Base-by-base conservation (phyloP, 35 echinoderm and acorn worm species). In the Antedon bifida region DNA sequence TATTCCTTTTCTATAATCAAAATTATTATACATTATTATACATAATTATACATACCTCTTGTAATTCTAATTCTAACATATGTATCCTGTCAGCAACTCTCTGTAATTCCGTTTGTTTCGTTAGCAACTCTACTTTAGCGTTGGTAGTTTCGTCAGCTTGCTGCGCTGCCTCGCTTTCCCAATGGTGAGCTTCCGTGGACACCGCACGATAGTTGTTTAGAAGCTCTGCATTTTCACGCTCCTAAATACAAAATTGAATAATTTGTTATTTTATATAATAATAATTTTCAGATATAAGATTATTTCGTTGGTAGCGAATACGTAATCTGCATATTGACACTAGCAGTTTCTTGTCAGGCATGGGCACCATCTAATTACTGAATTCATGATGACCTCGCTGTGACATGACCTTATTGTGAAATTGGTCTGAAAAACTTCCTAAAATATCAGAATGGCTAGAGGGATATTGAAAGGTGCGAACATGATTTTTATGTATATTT, bases 221-320 rank as follows among this genome's bases (percentile, higher is more conserved):
- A 2, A 97, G 94, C 75, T 87, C 88, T n/a, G 85, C 36, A 56
- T 97, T 86, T 76, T 97, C 94, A 88, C 88, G 84, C 74, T 92
- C 94, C 90, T 96, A 30, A 5, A 34, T 12, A 19, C 1, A 31
- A 16, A 29, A 32, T 16, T 8, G 9, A 76, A 76, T 30, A 5
- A 76, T 4, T 9, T 8, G 3, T 76, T 32, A 76, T 76, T 9
- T 30, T 76, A 8, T 8, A 9, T 23, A 5, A 23, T 76, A 5
- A 76, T 4, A 4, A 76, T 76, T 76, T 30, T 7, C 31, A 5
- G 31, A 30, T 5, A 76, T 42, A 42, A n/a, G n/a, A n/a, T n/a
- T n/a, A n/a, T n/a, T n/a, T n/a, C n/a, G n/a, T n/a, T n/a, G n/a
- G n/a, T n/a, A n/a, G n/a, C n/a, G n/a, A n/a, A n/a, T n/a, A n/a